Conservation (phyloP, 2,888 invertebrate species). For the Platypus cylindrus region DNA sequence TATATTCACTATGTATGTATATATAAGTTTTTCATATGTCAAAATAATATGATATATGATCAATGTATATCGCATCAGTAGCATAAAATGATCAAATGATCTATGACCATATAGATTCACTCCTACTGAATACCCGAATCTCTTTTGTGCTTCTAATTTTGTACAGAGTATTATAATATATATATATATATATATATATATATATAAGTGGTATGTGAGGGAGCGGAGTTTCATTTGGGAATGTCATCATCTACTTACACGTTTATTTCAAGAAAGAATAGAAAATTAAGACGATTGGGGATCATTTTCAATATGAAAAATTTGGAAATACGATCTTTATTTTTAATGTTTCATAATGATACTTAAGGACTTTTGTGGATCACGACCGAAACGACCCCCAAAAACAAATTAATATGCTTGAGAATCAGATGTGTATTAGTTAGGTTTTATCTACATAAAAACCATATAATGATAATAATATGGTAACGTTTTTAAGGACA, state of each 20-base stretch:
- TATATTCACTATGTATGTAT: slow-evolving; percentile 27
- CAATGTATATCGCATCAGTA: slow-evolving; percentile 28
- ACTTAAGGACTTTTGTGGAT: no score
- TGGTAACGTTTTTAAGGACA: slow-evolving; percentile 14
- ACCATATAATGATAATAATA: slow-evolving; percentile 10
- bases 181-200: no score
- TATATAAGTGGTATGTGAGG: no score
- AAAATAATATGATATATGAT: slow-evolving; percentile 30
- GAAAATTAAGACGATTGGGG: no score
- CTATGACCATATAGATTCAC: slow-evolving; percentile 18
- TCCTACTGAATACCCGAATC: slow-evolving; percentile 10
- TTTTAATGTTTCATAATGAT: no score
- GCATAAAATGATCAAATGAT: slow-evolving; percentile 28
- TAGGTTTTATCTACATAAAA: slow-evolving; percentile 7
- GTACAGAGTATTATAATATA: no score
- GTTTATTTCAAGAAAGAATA: no score
- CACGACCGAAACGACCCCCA: no score
- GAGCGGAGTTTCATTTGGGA: no score
- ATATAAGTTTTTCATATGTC: slow-evolving; percentile 30
- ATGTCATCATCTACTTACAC: no score
- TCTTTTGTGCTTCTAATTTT: slow-evolving; percentile 9
- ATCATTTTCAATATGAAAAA: slow-evolving; percentile 1
- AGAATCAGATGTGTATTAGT: no score
- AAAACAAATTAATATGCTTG: no score
- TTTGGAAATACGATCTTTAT: not conserved